phyloP scores from a whole-genome alignment of 2,797 vertebrate genomes.

The Zonotrichia albicollis region DNA sequence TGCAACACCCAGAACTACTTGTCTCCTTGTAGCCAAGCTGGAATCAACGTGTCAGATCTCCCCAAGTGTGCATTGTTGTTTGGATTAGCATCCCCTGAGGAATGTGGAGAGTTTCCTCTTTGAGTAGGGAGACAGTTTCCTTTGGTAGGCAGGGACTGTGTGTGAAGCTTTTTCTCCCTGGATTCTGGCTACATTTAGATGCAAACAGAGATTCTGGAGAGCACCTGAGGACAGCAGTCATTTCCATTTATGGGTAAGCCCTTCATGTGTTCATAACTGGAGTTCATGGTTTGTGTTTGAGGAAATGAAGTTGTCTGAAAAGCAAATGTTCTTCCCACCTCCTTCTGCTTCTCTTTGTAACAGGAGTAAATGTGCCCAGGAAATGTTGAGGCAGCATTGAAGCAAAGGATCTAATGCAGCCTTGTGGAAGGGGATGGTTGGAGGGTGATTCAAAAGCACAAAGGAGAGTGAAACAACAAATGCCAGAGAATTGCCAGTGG shows the following conservation, averaged over 20 bases:
- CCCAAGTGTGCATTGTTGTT: not conserved
- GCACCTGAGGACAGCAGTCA: not conserved
- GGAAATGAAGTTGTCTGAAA: not conserved
- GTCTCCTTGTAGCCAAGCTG: rapidly evolving
- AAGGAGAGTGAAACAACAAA: not conserved
- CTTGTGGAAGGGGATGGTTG: not conserved
- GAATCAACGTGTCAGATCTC: not conserved
- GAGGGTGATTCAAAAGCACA: not conserved
- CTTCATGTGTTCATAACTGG: not conserved
- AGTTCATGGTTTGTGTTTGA: not conserved
- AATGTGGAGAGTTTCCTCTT: not conserved
- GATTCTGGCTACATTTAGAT: constrained; percentile 16
- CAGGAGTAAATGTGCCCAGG: not conserved
- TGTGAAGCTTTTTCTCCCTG: not conserved
- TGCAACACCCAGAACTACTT: not conserved
- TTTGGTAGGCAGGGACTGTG: not conserved
- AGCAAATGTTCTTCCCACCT: not conserved
- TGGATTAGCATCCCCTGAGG: not conserved
- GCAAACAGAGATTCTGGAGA: not conserved
- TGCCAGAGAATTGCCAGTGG: not conserved
- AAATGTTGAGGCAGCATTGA: not conserved
- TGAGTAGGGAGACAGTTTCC: not conserved
- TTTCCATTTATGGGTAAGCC: not conserved
- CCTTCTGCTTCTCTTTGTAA: not conserved
- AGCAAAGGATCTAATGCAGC: not conserved